Evolutionary conservation across 2,113 vertebrate genomes (phyloP).

Genomic region (Lepidothrix coronata): DNA sequence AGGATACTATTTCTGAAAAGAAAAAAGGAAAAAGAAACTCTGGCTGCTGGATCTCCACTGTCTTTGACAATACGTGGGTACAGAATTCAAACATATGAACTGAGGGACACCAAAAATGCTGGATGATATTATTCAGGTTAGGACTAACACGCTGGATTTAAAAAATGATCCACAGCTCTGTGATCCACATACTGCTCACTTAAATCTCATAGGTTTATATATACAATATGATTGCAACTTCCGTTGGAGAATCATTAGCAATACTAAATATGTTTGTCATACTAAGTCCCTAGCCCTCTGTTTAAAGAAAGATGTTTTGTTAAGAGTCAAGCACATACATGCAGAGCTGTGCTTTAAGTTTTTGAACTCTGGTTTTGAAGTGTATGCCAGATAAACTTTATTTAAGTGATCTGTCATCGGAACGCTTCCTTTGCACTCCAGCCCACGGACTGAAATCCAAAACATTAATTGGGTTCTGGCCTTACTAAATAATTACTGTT

Average conservation of each 20-base stretch:
- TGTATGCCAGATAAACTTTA: slow-evolving; percentile 40
- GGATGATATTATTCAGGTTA: neutral
- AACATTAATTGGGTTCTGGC: slow-evolving; percentile 31
- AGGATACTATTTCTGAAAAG: neutral
- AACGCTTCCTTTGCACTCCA: neutral
- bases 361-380: slow-evolving; percentile 55
- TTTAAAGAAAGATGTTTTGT: slow-evolving; percentile 35
- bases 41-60: neutral
- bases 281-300: neutral
- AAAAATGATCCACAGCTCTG: neutral
- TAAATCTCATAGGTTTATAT: neutral
- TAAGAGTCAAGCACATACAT: slow-evolving; percentile 34
- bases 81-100: neutral
- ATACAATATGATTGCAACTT: neutral
- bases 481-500: neutral
- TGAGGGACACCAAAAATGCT: neutral
- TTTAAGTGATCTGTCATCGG: slow-evolving; percentile 29
- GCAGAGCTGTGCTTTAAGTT: neutral
- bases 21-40: neutral
- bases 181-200: neutral
- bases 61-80: neutral
- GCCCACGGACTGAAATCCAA: neutral
- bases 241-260: neutral
- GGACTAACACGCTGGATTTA: neutral
- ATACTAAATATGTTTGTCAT: neutral